phyloP scores from a whole-genome alignment of 23 tunicate genomes.

The Ciona savignyi region DNA sequence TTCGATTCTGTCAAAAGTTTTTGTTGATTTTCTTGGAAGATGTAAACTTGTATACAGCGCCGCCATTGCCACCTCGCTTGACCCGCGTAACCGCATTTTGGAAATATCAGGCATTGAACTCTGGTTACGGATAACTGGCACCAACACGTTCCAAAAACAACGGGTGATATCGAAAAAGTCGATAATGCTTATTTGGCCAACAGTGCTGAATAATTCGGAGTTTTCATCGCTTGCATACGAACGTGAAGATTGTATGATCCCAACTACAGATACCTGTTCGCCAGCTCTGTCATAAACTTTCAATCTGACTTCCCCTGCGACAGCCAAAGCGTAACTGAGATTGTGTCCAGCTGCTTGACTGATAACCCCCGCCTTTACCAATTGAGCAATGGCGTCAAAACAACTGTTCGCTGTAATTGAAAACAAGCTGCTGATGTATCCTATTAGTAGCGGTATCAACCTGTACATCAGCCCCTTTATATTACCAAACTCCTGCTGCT shows the following conservation, averaged over 20 bases:
- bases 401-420: neutral
- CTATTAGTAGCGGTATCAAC: constrained; percentile 1
- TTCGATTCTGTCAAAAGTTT: no score
- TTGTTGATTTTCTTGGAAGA: no score
- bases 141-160: no score
- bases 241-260: neutral
- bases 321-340: constrained; percentile 20
- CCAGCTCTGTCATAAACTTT: constrained; percentile 15
- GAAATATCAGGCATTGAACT: no score
- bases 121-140: no score
- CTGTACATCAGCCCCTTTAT: constrained; percentile 16
- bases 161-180: constrained; percentile 20
- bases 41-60: no score
- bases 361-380: neutral
- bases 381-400: constrained; percentile 7
- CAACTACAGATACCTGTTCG: constrained; percentile 13
- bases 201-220: constrained; percentile 5
- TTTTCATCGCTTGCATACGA: neutral
- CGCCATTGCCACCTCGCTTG: no score
- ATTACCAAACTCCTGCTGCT: neutral
- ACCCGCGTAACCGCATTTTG: no score
- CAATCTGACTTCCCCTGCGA: constrained; percentile 24
- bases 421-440: constrained; percentile 17
- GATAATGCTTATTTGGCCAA: constrained; percentile 8
- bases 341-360: constrained; percentile 15